Base-by-base conservation (phyloP, 1,140 invertebrate genomes). In the Meteorus sp. region DNA sequence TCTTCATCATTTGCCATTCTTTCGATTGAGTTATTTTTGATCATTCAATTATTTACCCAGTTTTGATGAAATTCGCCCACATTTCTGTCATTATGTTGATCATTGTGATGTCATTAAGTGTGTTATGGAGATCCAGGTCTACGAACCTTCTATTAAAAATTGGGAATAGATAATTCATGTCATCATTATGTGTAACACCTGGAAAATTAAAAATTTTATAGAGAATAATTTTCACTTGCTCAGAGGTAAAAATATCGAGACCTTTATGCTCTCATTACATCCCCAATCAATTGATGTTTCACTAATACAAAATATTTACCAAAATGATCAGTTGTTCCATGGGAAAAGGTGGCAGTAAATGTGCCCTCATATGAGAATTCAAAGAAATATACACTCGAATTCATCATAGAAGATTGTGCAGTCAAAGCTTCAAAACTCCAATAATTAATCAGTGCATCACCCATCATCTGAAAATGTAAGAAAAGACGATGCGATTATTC, bases 121-220 rank as follows among this genome's bases (percentile, higher is more conserved):
- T 77, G 47, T 75, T 71, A n/a, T 65, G 55, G 2, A 70, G 48
- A 5, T 65, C 39, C 4, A 69, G 22, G 23, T 61, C 52, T 0
- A 43, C 31, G 7, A 43, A 65, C 1, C 0, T n/a, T n/a, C n/a
- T 37, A 37, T 74, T 73, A 3, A 68, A 56, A 5, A 53, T 23
- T 3, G 72, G 80, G 58, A 83, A 80, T 8, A 82, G 53, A 61
- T 81, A 84, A 51, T 78, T 67, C 2, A 83, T 37, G 3, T 84
- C 81, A 43, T 84, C 82, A 0, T 65, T 66, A 59, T 84, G 82
- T 8, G 62, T 27, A 1, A 82, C 73, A 3, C 82, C 82, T 81
- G 56, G 1, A 68, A 62, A 41, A 47, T 27, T 17, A 56, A 59
- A 27, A 55, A 19, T 44, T 45, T 41, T 51, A 31, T 45, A 33